phyloP scores from a whole-genome alignment of 2,888 invertebrate species.

The Patella depressa region DNA sequence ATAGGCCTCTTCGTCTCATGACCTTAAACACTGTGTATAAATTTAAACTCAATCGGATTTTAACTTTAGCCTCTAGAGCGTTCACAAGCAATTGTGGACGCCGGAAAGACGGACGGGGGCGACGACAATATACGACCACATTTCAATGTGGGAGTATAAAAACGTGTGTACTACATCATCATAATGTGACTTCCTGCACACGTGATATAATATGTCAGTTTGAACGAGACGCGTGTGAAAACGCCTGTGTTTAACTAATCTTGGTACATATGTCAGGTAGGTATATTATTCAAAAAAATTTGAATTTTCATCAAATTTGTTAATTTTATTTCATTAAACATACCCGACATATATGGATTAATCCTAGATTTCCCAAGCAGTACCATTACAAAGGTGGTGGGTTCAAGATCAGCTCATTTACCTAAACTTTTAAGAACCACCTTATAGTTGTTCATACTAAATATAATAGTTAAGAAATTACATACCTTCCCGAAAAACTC shows the following conservation, averaged over 20 bases:
- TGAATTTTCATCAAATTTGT: not conserved
- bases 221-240: not conserved
- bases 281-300: conserved; percentile 1
- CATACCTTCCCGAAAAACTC: conserved; percentile 8
- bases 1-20: no score
- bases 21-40: no score
- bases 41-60: no score
- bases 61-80: no score
- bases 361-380: not conserved
- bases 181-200: not conserved
- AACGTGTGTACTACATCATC: no score
- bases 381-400: not conserved
- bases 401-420: not conserved
- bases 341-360: not conserved
- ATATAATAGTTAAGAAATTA: not conserved
- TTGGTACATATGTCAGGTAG: not conserved
- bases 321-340: not conserved
- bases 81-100: no score
- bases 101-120: no score
- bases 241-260: no score
- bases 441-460: not conserved
- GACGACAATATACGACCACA: no score
- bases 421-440: not conserved
- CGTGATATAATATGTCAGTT: not conserved
- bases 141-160: no score